Evolutionary conservation across 1,140 invertebrate genomes (phyloP).

Genomic region (Mercenaria mercenaria): DNA sequence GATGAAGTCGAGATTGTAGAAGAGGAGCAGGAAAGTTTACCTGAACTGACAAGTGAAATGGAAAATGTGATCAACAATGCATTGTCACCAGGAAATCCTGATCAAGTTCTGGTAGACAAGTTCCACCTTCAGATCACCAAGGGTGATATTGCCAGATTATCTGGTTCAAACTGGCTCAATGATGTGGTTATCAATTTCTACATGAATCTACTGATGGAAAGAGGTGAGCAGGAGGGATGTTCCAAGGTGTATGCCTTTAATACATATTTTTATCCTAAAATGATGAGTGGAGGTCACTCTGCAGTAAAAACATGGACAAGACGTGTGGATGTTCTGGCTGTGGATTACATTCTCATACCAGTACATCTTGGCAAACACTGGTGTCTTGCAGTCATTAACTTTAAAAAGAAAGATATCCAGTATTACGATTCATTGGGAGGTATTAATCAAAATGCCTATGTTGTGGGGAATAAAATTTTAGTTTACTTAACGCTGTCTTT

Average conservation of each 20-base stretch:
- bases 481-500: no score
- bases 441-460: conserved; percentile 92
- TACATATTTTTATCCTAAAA: conserved; percentile 98
- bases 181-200: conserved; percentile 98
- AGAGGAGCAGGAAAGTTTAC: conserved; percentile 74
- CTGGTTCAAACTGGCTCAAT: conserved; percentile 96
- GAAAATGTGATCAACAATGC: conserved; percentile 86
- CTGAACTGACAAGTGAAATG: conserved; percentile 85
- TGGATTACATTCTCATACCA: conserved; percentile 95
- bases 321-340: conserved; percentile 92
- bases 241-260: conserved; percentile 95
- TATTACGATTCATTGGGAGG: conserved; percentile 98
- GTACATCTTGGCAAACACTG: conserved; percentile 98
- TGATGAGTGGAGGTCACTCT: conserved; percentile 88
- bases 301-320: conserved; percentile 84
- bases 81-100: conserved; percentile 82
- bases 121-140: conserved; percentile 89
- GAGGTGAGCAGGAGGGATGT: conserved; percentile 89
- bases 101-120: conserved; percentile 88
- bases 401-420: conserved; percentile 91
- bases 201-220: conserved; percentile 93
- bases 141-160: conserved; percentile 93
- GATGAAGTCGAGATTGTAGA: conserved; percentile 62
- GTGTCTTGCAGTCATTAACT: conserved; percentile 98
- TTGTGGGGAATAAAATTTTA: no score